These are phyloP conservation scores for Catamblyrhynchus diadema DNA, from an alignment of 2,797 vertebrate genomes.

Conservation along the genomic window DNA sequence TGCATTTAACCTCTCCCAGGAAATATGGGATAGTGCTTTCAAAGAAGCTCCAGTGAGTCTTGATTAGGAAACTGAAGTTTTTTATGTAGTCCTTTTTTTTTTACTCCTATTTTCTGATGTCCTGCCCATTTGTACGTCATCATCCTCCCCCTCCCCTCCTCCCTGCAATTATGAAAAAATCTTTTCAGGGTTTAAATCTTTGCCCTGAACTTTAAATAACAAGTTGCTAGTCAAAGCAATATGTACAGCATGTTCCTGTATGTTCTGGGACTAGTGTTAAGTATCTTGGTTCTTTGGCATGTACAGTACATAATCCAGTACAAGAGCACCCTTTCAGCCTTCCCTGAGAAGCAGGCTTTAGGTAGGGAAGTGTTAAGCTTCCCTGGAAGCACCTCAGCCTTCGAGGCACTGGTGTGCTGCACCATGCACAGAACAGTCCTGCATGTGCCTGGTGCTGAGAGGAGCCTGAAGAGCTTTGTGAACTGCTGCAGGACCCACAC, in stretches of 20 bases:
- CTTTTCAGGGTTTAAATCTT: not conserved
- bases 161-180: not conserved
- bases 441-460: not conserved
- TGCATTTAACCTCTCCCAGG: not conserved
- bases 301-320: not conserved
- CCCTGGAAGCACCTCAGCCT: not conserved
- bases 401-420: accelerated
- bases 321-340: not conserved
- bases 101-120: not conserved
- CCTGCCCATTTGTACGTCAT: accelerated
- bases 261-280: not conserved
- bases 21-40: not conserved
- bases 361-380: not conserved
- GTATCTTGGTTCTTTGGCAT: not conserved
- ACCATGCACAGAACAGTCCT: not conserved
- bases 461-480: accelerated
- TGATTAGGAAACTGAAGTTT: not conserved
- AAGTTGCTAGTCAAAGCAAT: not conserved
- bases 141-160: accelerated
- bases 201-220: conserved; percentile 25
- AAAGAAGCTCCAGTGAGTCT: not conserved
- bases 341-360: not conserved
- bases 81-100: not conserved
- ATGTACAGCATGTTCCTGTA: not conserved
- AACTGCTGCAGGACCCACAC: not conserved